Base-by-base conservation (phyloP, 2,113 vertebrate species). In the Perccottus glenii region DNA sequence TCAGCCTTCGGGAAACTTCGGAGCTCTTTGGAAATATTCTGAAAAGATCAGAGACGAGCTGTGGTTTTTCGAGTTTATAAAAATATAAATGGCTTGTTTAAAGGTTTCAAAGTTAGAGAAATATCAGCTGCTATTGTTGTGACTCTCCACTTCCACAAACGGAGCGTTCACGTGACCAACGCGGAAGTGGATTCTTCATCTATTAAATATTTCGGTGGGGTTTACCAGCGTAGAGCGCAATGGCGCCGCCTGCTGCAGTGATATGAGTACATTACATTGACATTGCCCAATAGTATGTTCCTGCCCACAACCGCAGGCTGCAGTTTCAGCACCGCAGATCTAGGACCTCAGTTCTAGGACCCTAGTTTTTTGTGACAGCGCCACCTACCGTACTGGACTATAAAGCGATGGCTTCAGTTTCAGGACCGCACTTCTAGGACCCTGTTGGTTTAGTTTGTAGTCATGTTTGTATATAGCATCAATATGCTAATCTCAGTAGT, bases 1-100 rank as follows among this genome's bases (percentile, higher is more conserved):
- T 84, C 7, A 33, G 48, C 16, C 38, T 77, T 42, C 11, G 11
- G 64, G 14, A 16, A 8, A 43, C 7, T 43, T 6, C 6, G 42
- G 42, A 27, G 19, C 19, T 27, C 19, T 27, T 27, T 3, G 19
- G 19, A 38, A 9, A 50, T 11, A 11, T 4, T 14, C 33, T 11
- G 32, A 5, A 36, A 32, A 11, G 50, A 14, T 38, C 12, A 14
- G 33, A 33, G 52, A 9, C 3, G n/a, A 4, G 33, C 12, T n/a
- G 33, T 33, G 48, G 48, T 19, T 4, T 1, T 6, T 9, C 6
- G 5, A 1, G 8, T 50, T 15, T 27, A 9, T 5, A 4, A 3
- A 10, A 9, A 27, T 49, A 15, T 15, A 7, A 15, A 5, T 49
- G n/a, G 0, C 5, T 9, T 14, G 51, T 9, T 4, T 32, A 6